Evolutionary conservation across 2,113 vertebrate species (phyloP).

Genomic region (Notarius lentiginosus): DNA sequence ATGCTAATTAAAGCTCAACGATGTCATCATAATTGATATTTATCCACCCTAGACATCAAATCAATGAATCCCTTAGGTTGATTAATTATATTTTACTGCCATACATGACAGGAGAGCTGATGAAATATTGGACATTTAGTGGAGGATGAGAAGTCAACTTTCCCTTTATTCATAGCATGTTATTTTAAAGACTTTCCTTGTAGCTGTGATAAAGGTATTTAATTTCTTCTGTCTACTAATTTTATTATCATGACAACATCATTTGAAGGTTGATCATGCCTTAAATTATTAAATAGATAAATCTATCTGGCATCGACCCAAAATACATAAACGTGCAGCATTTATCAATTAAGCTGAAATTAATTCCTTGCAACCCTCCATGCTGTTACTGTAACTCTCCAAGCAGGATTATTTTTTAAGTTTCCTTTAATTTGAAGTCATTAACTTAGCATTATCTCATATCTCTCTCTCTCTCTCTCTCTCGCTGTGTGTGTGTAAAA

Average conservation of each 20-base stretch:
- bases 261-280: not conserved
- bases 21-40: not conserved
- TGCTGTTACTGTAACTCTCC: not conserved
- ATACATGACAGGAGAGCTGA: not conserved
- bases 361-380: not conserved
- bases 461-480: no score
- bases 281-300: not conserved
- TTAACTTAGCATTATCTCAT: not conserved
- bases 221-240: not conserved
- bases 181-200: not conserved
- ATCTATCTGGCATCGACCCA: not conserved
- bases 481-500: not conserved
- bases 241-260: not conserved
- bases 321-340: not conserved
- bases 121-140: not conserved
- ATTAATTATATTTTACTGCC: not conserved
- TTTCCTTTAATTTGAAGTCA: not conserved
- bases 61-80: not conserved
- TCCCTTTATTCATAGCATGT: not conserved
- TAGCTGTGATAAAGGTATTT: not conserved
- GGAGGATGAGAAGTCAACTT: not conserved
- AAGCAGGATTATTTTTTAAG: not conserved
- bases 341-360: not conserved
- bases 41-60: not conserved
- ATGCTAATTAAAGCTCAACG: not conserved